Percentiles rank a stretch among this genome's conserved stretches.
Evolutionary conservation across 2,888 invertebrate species (phyloP).

Genomic region (Mallateleia sp.): DNA sequence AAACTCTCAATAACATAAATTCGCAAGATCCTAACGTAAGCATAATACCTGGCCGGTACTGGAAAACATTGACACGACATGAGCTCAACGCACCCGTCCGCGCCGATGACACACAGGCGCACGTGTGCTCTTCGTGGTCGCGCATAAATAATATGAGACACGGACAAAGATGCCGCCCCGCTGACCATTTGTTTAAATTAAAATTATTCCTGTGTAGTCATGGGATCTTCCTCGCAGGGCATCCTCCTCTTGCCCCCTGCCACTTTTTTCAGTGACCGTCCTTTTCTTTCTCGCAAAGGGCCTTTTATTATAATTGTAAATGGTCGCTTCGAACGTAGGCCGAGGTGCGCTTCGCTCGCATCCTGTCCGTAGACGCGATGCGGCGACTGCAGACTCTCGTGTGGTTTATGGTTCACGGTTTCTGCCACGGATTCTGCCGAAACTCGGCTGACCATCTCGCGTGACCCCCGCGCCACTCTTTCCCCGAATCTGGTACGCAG

Average conservation of each 20-base stretch:
- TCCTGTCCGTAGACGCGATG: conserved; percentile 60
- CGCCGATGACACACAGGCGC: conserved; percentile 89
- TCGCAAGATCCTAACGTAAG: conserved; percentile 78
- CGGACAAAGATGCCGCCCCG: conserved; percentile 89
- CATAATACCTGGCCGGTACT: conserved; percentile 85
- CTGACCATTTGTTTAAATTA: conserved; percentile 90
- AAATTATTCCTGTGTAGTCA: conserved; percentile 87
- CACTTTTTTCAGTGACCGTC: conserved; percentile 74
- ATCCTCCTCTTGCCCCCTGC: conserved; percentile 70
- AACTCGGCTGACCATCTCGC: conserved; percentile 79
- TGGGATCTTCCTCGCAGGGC: conserved; percentile 68
- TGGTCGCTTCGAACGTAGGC: conserved; percentile 82
- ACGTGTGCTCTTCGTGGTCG: conserved; percentile 88
- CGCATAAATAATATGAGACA: conserved; percentile 89
- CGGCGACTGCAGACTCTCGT: conserved; percentile 59
- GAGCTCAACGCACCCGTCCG: conserved; percentile 84
- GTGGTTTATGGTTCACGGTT: conserved; percentile 81
- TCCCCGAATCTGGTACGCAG: conserved; percentile 70
- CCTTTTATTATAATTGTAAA: conserved; percentile 88
- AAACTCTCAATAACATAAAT: conserved; percentile 29
- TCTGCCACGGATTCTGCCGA: conserved; percentile 75
- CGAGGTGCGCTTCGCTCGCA: conserved; percentile 58
- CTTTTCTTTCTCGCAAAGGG: conserved; percentile 73
- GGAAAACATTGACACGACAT: conserved; percentile 87
- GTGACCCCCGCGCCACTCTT: conserved; percentile 78